Conservation (phyloP, 2,113 vertebrate species). For the Clarias macrocephalus region DNA sequence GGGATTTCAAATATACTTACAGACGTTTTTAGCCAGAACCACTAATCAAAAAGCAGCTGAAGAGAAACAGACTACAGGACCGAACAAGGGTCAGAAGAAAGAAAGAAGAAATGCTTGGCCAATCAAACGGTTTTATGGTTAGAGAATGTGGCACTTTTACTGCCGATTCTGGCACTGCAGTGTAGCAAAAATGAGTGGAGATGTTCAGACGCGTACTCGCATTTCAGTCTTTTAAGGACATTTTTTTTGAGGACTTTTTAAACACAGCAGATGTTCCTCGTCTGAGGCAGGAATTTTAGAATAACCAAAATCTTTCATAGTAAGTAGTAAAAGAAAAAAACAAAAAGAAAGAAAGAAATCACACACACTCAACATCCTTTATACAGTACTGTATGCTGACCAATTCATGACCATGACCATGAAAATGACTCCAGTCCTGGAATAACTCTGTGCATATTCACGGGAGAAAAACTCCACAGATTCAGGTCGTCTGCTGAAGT, state of each 20-base stretch:
- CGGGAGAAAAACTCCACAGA: no score
- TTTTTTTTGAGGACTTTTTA: not conserved
- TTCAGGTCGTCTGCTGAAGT: no score
- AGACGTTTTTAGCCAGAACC: conserved; percentile 4
- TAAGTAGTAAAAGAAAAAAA: not conserved
- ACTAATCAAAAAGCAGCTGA: conserved; percentile 24
- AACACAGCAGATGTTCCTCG: not conserved
- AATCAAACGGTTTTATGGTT: not conserved
- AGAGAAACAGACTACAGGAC: not conserved
- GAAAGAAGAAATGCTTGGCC: not conserved
- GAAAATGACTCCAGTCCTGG: no score
- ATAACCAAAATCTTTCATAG: not conserved
- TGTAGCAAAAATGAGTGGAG: not conserved
- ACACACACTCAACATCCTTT: no score
- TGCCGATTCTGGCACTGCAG: not conserved
- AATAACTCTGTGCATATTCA: no score
- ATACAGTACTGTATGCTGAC: no score
- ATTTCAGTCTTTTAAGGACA: not conserved
- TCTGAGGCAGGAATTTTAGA: not conserved
- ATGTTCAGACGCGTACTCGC: not conserved
- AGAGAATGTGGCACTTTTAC: not conserved
- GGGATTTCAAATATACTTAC: conserved; percentile 17
- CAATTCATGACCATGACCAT: no score
- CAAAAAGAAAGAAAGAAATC: no score
- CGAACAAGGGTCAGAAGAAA: not conserved